Base-by-base conservation (phyloP, 2,888 invertebrate species). In the Ariolimax columbianus region DNA sequence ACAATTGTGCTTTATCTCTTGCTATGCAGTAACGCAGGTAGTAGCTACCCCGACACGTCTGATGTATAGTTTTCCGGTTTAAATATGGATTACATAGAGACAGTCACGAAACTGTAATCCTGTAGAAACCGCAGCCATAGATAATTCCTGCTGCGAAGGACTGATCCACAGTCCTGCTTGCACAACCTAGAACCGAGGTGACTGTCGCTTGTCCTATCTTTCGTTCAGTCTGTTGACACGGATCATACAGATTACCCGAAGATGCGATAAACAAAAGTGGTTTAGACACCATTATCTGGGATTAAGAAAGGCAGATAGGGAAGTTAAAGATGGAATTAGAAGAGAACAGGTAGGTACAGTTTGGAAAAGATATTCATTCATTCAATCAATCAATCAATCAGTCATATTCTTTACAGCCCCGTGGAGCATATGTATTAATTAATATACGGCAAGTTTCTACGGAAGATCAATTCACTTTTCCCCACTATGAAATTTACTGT, bases 171-270 rank as follows among this genome's bases (percentile, higher is more conserved):
- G 40, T 40, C n/a, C n/a, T 36, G 43, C n/a, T 73, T 9, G 33
- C n/a, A 43, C 72, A 73, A 43, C 73, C 0, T 4, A 40, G 9
- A 43, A 36, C 70, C 19, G 36, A 38, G 1, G 14, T 38, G 73
- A 30, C n/a, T 26, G 40, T 43, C 30, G 6, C 47, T 36, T 75
- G 75, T 51, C 30, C 47, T 75, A 75, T 75, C 75, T n/a, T 17
- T n/a, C 30, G 11, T 30, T 11, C 2, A 30, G 1, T 17, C 47
- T 30, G 43, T 14, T 47, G 75, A 72, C 72, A 43, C 47, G 75
- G 47, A 75, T 75, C 26, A 75, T 75, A 75, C n/a, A 75, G 75
- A 75, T 75, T 75, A 75, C n/a, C 3, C 9, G 4, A 40, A 43
- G 26, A 73, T 73, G 40, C 17, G 47, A 47, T 75, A 75, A 73